These are phyloP conservation scores for Apotomis capreana DNA, from an alignment of 2,888 invertebrate genomes.

Conservation along the genomic window DNA sequence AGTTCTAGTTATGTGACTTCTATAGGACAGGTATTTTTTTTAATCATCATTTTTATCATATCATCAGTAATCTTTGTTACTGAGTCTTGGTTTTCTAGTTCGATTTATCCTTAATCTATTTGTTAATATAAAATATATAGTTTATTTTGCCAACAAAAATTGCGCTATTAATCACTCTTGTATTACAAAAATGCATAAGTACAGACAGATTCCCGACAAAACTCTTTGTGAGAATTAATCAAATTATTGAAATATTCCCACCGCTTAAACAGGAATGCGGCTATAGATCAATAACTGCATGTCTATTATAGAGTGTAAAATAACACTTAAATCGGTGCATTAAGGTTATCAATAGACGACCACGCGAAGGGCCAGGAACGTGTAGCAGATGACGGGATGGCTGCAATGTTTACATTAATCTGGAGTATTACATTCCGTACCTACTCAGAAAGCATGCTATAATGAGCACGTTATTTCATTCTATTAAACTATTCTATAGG, in stretches of 20 bases:
- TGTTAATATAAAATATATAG: no score
- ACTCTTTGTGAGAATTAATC: background rate
- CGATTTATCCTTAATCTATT: no score
- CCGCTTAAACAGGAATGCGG: conserved; percentile 25
- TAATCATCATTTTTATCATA: no score
- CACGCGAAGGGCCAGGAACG: background rate
- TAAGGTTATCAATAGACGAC: background rate
- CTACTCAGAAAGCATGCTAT: background rate
- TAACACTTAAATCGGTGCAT: background rate
- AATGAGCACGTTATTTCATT: background rate
- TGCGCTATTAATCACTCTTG: no score
- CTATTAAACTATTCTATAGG: background rate
- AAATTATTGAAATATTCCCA: background rate
- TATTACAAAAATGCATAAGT: no score
- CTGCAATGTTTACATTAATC: conserved; percentile 33
- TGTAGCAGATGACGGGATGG: conserved; percentile 13
- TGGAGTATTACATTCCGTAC: conserved; percentile 21
- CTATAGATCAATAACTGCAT: background rate
- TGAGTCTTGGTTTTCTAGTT: no score
- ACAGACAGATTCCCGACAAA: no score
- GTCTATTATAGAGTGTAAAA: background rate
- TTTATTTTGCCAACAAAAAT: no score
- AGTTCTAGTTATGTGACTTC: no score
- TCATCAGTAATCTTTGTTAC: no score
- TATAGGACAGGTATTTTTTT: no score